Conservation (phyloP, 2,888 invertebrate genomes). For the Nephrotoma guestfalica region DNA sequence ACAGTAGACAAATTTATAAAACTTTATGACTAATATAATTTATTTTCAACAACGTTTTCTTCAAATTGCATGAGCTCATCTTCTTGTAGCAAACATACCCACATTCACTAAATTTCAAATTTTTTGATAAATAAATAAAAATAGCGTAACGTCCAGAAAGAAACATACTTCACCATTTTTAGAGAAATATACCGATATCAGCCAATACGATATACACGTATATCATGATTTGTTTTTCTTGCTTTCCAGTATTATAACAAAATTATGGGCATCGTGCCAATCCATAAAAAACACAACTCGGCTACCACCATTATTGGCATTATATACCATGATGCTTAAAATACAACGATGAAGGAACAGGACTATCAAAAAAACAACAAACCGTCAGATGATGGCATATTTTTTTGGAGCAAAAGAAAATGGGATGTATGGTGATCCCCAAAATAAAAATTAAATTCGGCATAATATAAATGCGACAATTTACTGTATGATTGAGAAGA, state of each 20-base stretch:
- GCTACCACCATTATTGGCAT: neutral
- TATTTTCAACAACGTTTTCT: neutral
- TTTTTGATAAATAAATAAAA: neutral
- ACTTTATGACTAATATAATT: neutral
- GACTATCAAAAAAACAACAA: neutral
- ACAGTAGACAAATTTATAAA: neutral
- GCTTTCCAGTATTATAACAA: neutral
- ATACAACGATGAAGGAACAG: neutral
- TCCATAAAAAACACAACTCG: neutral
- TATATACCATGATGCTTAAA: neutral
- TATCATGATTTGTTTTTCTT: neutral
- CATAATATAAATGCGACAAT: neutral
- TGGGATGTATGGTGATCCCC: neutral
- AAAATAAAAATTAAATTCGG: neutral
- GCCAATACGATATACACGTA: neutral
- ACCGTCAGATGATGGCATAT: neutral
- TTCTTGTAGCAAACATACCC: neutral
- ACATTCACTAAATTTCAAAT: neutral
- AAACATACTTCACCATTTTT: neutral
- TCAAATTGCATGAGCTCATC: neutral
- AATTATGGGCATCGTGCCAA: neutral
- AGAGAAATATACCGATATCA: neutral
- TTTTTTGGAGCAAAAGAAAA: neutral
- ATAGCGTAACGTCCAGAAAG: neutral
- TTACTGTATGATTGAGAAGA: neutral